These are phyloP conservation scores for Pagrus major DNA, from an alignment of 2,113 vertebrate genomes.

Conservation along the genomic window DNA sequence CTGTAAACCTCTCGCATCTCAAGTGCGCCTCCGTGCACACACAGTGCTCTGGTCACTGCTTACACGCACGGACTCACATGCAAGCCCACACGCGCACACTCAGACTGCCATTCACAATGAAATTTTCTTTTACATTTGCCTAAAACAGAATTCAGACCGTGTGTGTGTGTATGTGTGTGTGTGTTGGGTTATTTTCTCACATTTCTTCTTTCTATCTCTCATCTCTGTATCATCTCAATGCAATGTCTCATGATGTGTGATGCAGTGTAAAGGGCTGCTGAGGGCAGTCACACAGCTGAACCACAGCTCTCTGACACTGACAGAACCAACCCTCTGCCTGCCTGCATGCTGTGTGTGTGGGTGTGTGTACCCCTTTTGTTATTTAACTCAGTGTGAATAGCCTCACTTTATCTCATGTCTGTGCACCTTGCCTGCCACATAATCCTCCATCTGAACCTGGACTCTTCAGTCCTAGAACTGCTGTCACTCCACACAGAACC, in stretches of 20 bases:
- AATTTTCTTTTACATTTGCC: not conserved
- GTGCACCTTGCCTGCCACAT: not conserved
- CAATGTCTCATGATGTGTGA: constrained; percentile 46
- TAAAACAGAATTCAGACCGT: not conserved
- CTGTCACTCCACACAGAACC: not conserved
- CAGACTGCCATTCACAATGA: no score
- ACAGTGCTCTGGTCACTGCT: no score
- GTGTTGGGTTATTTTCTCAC: not conserved
- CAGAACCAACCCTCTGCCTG: constrained; percentile 7
- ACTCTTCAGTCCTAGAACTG: not conserved
- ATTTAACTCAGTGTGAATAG: constrained; percentile 13
- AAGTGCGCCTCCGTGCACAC: no score
- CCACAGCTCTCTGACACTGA: constrained; percentile 30
- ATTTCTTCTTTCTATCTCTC: not conserved
- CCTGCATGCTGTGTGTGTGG: not conserved
- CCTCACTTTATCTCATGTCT: constrained; percentile 14
- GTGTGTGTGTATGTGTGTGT: not conserved
- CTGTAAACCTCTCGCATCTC: no score
- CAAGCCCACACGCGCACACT: no score
- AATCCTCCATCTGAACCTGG: not conserved
- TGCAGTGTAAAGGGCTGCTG: constrained; percentile 43
- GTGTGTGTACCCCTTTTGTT: constrained; percentile 19
- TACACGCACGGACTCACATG: no score
- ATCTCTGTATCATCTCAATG: constrained; percentile 15
- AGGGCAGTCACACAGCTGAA: constrained; percentile 41